Evolutionary conservation across 2,797 vertebrate species (phyloP).

Genomic region (Danio kyathit): DNA sequence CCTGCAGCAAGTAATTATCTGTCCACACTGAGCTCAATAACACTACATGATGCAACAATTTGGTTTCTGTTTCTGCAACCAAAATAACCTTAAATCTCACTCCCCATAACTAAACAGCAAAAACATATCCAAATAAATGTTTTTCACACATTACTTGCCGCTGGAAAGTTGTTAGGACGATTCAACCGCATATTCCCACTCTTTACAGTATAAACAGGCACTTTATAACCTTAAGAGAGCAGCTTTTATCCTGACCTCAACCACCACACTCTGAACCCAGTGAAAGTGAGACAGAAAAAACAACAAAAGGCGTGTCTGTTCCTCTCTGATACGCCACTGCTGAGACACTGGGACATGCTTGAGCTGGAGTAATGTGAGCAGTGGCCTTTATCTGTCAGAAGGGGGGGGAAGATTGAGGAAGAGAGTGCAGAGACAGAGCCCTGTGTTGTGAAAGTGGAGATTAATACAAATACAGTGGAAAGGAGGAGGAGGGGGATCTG

Average conservation of each 20-base stretch:
- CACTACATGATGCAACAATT: constrained; percentile 5
- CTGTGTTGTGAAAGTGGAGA: constrained; percentile 54
- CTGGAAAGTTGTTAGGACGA: neutral
- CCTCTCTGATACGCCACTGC: constrained; percentile 22
- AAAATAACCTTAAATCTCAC: neutral
- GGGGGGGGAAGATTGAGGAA: neutral
- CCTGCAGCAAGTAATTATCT: neutral
- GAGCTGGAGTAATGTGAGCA: constrained; percentile 25
- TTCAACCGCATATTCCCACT: neutral
- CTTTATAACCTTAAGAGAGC: constrained; percentile 13
- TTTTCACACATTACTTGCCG: neutral
- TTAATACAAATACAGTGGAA: constrained; percentile 51
- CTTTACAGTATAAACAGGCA: constrained; percentile 1
- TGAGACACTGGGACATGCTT: constrained; percentile 35
- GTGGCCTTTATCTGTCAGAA: constrained; percentile 32
- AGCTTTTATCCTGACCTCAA: constrained; percentile 35
- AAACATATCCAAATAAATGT: neutral
- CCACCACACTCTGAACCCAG: neutral
- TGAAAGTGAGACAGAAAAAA: constrained; percentile 40
- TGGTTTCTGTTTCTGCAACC: constrained; percentile 5
- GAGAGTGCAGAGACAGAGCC: constrained; percentile 32
- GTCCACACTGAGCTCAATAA: neutral
- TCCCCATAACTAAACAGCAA: neutral
- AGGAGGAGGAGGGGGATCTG: constrained; percentile 27
- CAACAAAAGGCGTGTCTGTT: constrained; percentile 44